These are phyloP conservation scores for Schmidtea mediterranea DNA, from an alignment of 1,140 invertebrate species.

Conservation along the genomic window DNA sequence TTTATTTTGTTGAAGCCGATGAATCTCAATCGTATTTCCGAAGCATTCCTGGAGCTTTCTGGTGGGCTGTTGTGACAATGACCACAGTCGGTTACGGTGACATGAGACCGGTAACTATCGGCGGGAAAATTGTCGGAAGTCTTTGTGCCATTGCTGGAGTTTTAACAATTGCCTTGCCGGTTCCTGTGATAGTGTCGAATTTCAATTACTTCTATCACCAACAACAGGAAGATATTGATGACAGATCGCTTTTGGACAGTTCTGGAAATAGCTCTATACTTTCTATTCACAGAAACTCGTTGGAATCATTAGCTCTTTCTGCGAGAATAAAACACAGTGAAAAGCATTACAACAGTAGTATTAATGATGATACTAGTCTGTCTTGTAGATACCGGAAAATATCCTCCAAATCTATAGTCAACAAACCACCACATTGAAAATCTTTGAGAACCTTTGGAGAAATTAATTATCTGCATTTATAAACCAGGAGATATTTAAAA, in stretches of 20 bases:
- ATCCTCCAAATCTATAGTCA: too few species aligned
- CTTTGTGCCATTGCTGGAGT: constrained; percentile 79
- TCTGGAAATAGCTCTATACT: too few species aligned
- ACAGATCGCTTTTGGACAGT: background rate
- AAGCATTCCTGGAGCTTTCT: constrained; percentile 10
- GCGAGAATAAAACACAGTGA: too few species aligned
- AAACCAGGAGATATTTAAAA: too few species aligned
- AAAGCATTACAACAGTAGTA: too few species aligned
- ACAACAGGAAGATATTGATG: constrained; percentile 56
- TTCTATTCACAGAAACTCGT: too few species aligned
- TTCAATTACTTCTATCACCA: constrained; percentile 99
- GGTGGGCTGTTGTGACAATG: constrained; percentile 11
- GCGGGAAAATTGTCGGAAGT: constrained; percentile 83
- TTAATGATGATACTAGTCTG: too few species aligned
- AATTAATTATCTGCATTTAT: too few species aligned
- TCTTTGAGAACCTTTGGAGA: too few species aligned
- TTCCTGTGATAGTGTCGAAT: constrained; percentile 96
- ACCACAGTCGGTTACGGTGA: constrained; percentile 57
- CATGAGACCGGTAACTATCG: constrained; percentile 67
- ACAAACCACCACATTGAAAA: too few species aligned
- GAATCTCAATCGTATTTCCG: constrained; percentile 9
- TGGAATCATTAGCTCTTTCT: too few species aligned
- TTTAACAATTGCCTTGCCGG: constrained; percentile 43
- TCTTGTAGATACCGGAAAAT: too few species aligned
- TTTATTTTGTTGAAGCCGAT: constrained; percentile 10